Base-by-base conservation (phyloP, 2,113 vertebrate species). In the Deroptyus accipitrinus region DNA sequence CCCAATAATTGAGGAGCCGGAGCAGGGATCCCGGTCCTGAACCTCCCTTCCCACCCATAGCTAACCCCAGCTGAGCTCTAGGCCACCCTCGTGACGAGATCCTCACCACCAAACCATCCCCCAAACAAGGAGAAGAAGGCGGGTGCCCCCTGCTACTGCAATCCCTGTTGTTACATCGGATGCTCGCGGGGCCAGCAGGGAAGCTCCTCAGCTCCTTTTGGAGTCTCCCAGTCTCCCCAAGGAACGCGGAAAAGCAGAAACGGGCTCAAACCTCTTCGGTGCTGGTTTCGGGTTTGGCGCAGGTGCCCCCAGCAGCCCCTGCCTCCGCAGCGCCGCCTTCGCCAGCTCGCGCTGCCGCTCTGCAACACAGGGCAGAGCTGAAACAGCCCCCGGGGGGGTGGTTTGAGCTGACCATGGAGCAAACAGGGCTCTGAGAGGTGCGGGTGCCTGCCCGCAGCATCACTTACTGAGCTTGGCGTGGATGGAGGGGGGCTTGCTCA, bases 261-360 rank as follows among this genome's bases (percentile, higher is more conserved):
- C 42, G 74, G 1, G 2, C 42, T 33, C 97, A 85, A 90, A 99
- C 99, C 98, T 99, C 96, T 98, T 99, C 18, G 97, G 92, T 24
- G 98, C 94, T 24, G 95, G 96, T 79, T 98, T 98, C 4, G 76
- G 98, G 54, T 97, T 97, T 33, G 96, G 86, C 20, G 97, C 61
- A 7, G 98, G 82, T 52, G 88, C 98, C 12, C 98, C 97, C 79
- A 98, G 98, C 83, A 99, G 97, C 64, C 98, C 98, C 96, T 99
- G 99, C 96, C 98, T 99, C 95, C 98, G 98, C 83, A 99, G 98
- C 2, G 97, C 98, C 57, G 98, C 98, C 84, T 98, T 98, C 5
- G 98, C 99, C 97, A 99, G 97, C 93, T 99, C 98, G 8, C 99
- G 97, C 94, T 99, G 99, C 96, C 98, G 98, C 96, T 99, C 99